Base-by-base conservation (phyloP, 1,140 invertebrate species). In the Stegodyphus dumicola region DNA sequence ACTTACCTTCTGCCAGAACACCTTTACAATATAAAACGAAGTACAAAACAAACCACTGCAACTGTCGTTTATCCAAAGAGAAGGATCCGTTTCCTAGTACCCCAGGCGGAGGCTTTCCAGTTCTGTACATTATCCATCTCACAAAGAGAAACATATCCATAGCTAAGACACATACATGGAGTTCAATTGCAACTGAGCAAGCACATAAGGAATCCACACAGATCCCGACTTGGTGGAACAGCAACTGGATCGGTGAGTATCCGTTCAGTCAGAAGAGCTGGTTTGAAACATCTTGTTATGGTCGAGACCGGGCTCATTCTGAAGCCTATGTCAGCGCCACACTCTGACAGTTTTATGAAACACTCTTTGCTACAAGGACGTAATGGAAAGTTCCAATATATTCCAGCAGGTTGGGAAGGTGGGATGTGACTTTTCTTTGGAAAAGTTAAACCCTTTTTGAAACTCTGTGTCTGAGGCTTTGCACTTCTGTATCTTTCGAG, bases 281-380 rank as follows among this genome's bases (percentile, higher is more conserved):
- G 17, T 33, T 66, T 9, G 64, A 17, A 60, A 75, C 70, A 83
- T 83, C 13, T 66, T 83, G 71, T 11, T 65, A 18, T 74, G 70
- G 48, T 75, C 49, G 79, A 74, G 64, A 60, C 80, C 51, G 15
- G 71, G 60, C 80, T 73, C 56, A 18, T 74, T 74, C 80, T 83
- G 80, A 83, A 83, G 70, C 70, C 70, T 83, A 83, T 75, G 60
- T 65, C 17, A 83, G 80, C 80, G 80, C 80, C 80, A 74, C 80
- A 83, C 80, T 83, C 80, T 83, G 80, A 83, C 71, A 83, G 60
- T 65, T 74, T 53, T 83, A 52, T 75, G 80, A 75, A 75, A 65
- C 71, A 75, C 48, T 83, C 33, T 75, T 75, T 64, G 33, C 66
- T 53, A 83, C 67, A 81, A 81, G 67, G 80, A 83, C 80, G 80